These are phyloP conservation scores for Leucophenga montana DNA, from an alignment of 2,888 invertebrate species.

Conservation along the genomic window DNA sequence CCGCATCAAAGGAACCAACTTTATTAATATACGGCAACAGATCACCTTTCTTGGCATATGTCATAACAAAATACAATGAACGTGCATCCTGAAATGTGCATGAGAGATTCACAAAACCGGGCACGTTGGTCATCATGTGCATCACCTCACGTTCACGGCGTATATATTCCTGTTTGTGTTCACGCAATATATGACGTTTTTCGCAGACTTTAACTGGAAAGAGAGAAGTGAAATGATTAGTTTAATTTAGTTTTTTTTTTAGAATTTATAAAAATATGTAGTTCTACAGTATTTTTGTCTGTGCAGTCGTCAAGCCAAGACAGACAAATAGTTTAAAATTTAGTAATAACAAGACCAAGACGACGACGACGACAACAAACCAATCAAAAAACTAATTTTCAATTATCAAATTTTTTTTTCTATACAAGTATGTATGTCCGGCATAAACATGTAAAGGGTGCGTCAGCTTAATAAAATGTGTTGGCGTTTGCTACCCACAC, in stretches of 20 bases:
- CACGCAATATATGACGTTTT: constrained; percentile 92
- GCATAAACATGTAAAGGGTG: neutral
- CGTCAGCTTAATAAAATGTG: neutral
- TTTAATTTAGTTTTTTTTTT: neutral
- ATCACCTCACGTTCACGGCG: constrained; percentile 95
- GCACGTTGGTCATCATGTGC: constrained; percentile 85
- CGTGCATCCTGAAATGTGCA: constrained; percentile 97
- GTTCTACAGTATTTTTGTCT: too few relatives aligned
- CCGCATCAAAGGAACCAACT: constrained; percentile 90
- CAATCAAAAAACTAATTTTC: constrained; percentile 3
- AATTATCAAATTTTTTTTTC: constrained; percentile 3
- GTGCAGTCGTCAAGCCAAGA: too few relatives aligned
- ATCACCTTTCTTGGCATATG: constrained; percentile 96
- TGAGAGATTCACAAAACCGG: constrained; percentile 94
- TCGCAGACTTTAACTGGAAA: constrained; percentile 96
- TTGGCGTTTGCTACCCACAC: neutral
- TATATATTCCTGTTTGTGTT: constrained; percentile 94
- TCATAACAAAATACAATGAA: constrained; percentile 94
- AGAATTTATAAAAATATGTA: too few relatives aligned
- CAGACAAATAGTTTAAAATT: neutral
- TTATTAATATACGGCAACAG: constrained; percentile 92
- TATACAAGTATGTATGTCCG: too few relatives aligned
- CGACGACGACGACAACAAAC: neutral
- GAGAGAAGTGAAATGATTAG: constrained; percentile 17
- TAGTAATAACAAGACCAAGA: neutral